Conservation (phyloP, 2,113 vertebrate species). For the Corythornis madagascariensis region DNA sequence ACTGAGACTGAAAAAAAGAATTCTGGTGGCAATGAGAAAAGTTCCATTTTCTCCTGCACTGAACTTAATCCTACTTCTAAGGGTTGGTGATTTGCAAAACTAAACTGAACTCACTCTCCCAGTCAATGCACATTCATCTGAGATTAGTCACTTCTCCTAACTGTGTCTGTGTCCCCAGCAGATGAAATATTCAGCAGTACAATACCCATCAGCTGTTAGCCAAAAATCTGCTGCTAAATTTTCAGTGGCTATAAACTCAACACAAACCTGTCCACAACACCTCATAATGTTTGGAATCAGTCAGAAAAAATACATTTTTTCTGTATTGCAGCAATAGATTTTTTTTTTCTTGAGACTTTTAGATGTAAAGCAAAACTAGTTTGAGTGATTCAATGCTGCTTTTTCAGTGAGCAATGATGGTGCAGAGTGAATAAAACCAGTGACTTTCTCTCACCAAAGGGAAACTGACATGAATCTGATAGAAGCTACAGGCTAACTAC, state of each 20-base stretch:
- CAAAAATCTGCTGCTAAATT: neutral
- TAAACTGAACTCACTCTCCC: conserved; percentile 23
- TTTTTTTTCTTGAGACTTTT: too few species aligned
- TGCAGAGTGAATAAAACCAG: too few species aligned
- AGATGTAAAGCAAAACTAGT: too few species aligned
- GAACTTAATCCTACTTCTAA: conserved; percentile 33
- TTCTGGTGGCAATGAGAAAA: neutral
- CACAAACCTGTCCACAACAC: too few species aligned
- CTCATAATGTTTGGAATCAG: neutral
- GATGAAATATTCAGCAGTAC: neutral
- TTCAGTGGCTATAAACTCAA: too few species aligned
- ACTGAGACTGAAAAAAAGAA: neutral
- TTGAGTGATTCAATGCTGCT: too few species aligned
- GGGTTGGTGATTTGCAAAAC: neutral
- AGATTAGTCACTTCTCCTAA: neutral
- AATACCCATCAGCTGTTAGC: neutral
- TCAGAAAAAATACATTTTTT: neutral
- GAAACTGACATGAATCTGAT: too few species aligned
- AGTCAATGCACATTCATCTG: neutral
- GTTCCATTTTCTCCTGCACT: neutral
- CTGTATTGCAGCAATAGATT: too few species aligned
- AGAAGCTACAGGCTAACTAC: neutral
- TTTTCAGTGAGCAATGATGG: too few species aligned
- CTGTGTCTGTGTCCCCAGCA: conserved; percentile 5
- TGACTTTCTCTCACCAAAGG: too few species aligned